Base-by-base conservation (phyloP, 2,113 vertebrate species). In the Brachionichthys hirsutus region DNA sequence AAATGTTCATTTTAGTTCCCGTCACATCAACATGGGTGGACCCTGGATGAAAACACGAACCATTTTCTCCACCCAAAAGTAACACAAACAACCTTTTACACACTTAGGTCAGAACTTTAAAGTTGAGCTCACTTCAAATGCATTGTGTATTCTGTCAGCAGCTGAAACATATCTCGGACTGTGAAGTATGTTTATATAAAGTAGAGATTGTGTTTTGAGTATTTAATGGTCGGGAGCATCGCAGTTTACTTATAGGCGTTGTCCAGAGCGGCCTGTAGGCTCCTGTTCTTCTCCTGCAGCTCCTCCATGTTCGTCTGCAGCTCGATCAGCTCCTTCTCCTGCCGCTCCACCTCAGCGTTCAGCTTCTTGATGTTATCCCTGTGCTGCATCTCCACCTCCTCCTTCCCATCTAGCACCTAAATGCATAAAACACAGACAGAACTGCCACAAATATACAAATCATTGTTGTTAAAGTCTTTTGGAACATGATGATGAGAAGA, bases 341-440 rank as follows among this genome's bases (percentile, higher is more conserved):
- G 97, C 5, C 86, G 86, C 78, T 98, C 97, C 22, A 97, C 95
- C 75, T 95, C 82, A 14, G 75, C 78, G 65, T 94, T 98, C 20
- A 99, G 89, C 59, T 94, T 97, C 83, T 93, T 97, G 78, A 99
- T 99, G 89, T 89, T 98, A 60, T 99, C 97, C 75, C 97, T 89
- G 69, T 99, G 96, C 57, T 98, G 96, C 63, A 93, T 96, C 85
- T 99, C 97, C 41, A 99, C 85, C 38, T 99, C 97, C 41, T 99
- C 97, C 79, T 98, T 99, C 48, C 92, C 94, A 80, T 99, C 97
- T 24, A 99, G 89, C 22, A 98, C 92, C 97, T 99, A 42, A 54
- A 47, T 41, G 45, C 13, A 65, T 1, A 59, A 50, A 56, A 50
- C 10, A 47, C 4, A 35, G 12, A 20, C 12, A 50, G 18, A 53